Conservation (phyloP, 2,888 invertebrate genomes). For the Volucella zonaria region DNA sequence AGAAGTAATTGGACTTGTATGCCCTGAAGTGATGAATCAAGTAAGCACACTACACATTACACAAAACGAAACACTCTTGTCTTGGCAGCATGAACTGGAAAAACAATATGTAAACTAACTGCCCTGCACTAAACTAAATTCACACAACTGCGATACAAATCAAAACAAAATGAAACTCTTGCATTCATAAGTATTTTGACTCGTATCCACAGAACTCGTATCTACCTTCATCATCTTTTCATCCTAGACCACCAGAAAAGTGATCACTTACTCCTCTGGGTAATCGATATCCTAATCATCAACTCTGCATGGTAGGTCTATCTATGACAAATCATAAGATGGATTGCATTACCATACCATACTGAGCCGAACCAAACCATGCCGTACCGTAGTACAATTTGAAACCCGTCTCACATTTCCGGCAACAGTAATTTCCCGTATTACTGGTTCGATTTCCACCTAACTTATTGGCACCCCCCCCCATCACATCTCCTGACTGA, state of each 20-base stretch:
- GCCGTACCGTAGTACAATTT: constrained; percentile 26
- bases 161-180: too few species aligned
- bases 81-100: too few species aligned
- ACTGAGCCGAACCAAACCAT: too few species aligned
- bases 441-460: constrained; percentile 60
- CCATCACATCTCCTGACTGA: constrained; percentile 14
- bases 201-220: too few species aligned
- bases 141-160: too few species aligned
- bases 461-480: background rate
- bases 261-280: background rate
- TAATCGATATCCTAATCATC: constrained; percentile 24
- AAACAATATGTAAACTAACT: too few species aligned
- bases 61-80: too few species aligned
- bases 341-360: background rate
- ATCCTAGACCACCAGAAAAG: constrained; percentile 1
- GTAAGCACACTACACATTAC: too few species aligned
- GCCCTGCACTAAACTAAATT: too few species aligned
- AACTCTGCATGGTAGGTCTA: background rate
- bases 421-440: constrained; percentile 65
- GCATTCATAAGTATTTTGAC: too few species aligned
- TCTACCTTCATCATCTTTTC: background rate
- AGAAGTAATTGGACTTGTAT: too few species aligned
- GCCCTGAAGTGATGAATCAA: too few species aligned
- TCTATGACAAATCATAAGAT: constrained; percentile 13
- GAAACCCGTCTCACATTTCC: constrained; percentile 62